phyloP scores from a whole-genome alignment of 2,888 invertebrate genomes.

The Pardosa pseudoannulata region DNA sequence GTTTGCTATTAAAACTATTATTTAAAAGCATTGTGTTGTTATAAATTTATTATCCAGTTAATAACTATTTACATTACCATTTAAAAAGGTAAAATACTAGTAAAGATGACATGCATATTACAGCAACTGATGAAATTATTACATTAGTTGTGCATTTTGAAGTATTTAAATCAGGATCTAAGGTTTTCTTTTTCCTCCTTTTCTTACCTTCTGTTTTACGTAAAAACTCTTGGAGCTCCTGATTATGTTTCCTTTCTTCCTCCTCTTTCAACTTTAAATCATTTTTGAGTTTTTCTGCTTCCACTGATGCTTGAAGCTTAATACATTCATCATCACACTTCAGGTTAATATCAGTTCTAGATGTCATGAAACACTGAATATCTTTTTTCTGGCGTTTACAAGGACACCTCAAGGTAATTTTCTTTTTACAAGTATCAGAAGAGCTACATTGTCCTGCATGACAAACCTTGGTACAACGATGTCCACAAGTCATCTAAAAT shows the following conservation, averaged over 20 bases:
- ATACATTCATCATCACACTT: conserved; percentile 83
- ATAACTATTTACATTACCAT: neutral
- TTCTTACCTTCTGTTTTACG: conserved; percentile 76
- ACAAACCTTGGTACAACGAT: conserved; percentile 90
- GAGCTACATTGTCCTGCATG: conserved; percentile 87
- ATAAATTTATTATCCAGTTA: too few relatives aligned
- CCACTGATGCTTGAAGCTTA: conserved; percentile 81
- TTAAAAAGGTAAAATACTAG: neutral
- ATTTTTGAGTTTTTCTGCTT: conserved; percentile 35
- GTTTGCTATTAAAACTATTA: too few relatives aligned
- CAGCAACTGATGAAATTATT: neutral
- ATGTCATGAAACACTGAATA: conserved; percentile 80
- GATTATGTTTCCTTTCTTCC: conserved; percentile 76
- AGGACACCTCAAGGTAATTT: conserved; percentile 86
- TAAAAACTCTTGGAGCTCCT: conserved; percentile 77
- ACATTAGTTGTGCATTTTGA: neutral
- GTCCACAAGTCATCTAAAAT: conserved; percentile 83
- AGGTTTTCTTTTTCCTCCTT: conserved; percentile 44
- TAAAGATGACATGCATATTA: conserved; percentile 1
- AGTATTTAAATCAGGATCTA: neutral
- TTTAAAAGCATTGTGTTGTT: too few relatives aligned
- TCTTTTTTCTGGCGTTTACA: conserved; percentile 88
- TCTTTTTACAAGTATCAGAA: conserved; percentile 85
- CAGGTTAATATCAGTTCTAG: conserved; percentile 77
- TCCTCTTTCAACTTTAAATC: conserved; percentile 76